Percentiles rank a stretch among this genome's conserved stretches.
Evolutionary conservation across 2,797 vertebrate species (phyloP).

Genomic region (Bradypodion ventrale): DNA sequence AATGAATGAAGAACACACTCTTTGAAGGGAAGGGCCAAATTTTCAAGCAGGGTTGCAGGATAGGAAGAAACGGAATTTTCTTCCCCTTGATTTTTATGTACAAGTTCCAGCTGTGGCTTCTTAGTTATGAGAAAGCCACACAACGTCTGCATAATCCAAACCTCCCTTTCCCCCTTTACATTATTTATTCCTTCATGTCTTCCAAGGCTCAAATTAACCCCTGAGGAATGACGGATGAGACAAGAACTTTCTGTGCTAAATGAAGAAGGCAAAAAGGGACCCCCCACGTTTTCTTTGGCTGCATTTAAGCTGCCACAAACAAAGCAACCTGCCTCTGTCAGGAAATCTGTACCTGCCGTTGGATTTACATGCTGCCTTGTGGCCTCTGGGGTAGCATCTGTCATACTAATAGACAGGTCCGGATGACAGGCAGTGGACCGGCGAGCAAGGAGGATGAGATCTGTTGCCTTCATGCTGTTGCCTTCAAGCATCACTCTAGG

Average conservation of each 20-base stretch:
- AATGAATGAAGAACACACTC: background rate
- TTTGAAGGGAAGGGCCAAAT: background rate
- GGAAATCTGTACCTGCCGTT: slow-evolving; percentile 37
- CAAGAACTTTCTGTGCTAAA: background rate
- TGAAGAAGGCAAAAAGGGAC: background rate
- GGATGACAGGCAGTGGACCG: background rate
- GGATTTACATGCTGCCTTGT: slow-evolving; percentile 37
- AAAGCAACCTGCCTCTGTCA: background rate
- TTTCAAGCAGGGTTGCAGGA: background rate
- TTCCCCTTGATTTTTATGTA: background rate
- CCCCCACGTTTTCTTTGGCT: background rate
- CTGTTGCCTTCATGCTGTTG: background rate
- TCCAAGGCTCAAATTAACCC: background rate
- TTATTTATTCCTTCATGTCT: background rate
- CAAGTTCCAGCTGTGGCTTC: too few relatives aligned
- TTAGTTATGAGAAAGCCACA: background rate
- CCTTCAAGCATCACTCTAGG: too few relatives aligned
- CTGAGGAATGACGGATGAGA: background rate
- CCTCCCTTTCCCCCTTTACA: too few relatives aligned
- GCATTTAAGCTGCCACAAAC: background rate
- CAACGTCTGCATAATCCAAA: background rate
- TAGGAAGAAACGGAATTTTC: background rate
- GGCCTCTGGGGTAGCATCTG: background rate
- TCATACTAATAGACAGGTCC: slow-evolving; percentile 5
- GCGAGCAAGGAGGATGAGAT: background rate